phyloP scores from a whole-genome alignment of 1,140 invertebrate species.

The Aphidius ervi region DNA sequence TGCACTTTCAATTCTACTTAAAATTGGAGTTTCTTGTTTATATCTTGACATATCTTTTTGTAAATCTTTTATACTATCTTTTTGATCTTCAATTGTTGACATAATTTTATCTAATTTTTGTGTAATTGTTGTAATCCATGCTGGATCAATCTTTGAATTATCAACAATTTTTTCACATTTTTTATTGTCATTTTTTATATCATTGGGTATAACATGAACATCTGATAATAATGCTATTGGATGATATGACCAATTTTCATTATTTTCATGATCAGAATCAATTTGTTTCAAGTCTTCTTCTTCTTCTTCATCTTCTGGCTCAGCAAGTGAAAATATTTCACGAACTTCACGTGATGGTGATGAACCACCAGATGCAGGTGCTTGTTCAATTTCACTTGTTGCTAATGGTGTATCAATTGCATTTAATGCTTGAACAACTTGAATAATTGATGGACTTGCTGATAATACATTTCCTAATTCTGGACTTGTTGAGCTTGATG shows the following conservation, averaged over 20 bases:
- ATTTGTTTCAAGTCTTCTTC: conserved; percentile 32
- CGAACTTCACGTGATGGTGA: conserved; percentile 83
- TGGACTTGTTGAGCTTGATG: conserved; percentile 39
- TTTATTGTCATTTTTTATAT: conserved; percentile 23
- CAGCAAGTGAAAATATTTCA: conserved; percentile 67
- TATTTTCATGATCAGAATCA: conserved; percentile 19
- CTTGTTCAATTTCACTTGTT: conserved; percentile 43
- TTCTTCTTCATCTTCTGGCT: conserved; percentile 43
- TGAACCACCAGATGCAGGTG: conserved; percentile 65
- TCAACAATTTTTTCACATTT: conserved; percentile 29
- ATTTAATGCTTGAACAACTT: conserved; percentile 39
- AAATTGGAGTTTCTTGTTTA: conserved; percentile 43
- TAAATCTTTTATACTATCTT: conserved; percentile 40
- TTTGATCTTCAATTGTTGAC: conserved; percentile 39
- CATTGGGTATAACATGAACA: conserved; percentile 29
- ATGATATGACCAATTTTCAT: conserved; percentile 50
- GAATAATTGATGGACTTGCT: conserved; percentile 40
- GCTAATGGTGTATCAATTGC: conserved; percentile 37
- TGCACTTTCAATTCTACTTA: conserved; percentile 38
- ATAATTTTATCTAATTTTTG: conserved; percentile 41
- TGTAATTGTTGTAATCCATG: conserved; percentile 31
- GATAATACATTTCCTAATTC: conserved; percentile 41
- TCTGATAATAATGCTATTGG: conserved; percentile 38
- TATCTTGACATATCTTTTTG: conserved; percentile 42
- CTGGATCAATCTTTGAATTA: conserved; percentile 30